Conservation (phyloP, 2,113 vertebrate species). For the Protomyctophum bolini region DNA sequence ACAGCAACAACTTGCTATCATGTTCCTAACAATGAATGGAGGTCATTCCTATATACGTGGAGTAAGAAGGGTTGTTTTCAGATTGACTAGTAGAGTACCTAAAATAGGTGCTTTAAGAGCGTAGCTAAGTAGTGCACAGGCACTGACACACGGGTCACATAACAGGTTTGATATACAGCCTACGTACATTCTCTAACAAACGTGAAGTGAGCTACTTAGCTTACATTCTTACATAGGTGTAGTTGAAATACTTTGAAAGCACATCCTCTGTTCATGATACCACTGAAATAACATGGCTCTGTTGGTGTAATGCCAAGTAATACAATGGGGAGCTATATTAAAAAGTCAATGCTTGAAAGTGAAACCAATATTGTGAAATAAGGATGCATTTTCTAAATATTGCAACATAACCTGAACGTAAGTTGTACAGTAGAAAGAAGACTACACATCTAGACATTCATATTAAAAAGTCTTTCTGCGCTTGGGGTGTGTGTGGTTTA, state of each 20-base stretch:
- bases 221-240: constrained; percentile 67
- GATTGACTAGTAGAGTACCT: constrained; percentile 68
- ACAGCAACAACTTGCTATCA: constrained; percentile 12
- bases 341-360: constrained; percentile 8
- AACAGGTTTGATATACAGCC: constrained; percentile 65
- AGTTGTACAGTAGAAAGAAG: constrained; percentile 82
- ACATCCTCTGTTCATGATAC: constrained; percentile 32
- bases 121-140: constrained; percentile 75
- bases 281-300: constrained; percentile 12
- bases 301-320: constrained; percentile 22
- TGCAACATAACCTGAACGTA: constrained; percentile 64
- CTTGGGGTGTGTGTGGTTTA: constrained; percentile 85
- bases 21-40: constrained; percentile 35
- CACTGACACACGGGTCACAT: constrained; percentile 72
- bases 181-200: constrained; percentile 74
- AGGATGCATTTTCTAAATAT: constrained; percentile 75
- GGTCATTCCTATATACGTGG: constrained; percentile 23
- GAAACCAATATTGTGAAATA: constrained; percentile 19
- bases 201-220: constrained; percentile 73
- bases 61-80: constrained; percentile 56
- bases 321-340: constrained; percentile 9
- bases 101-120: constrained; percentile 68
- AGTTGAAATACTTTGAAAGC: constrained; percentile 56
- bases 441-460: constrained; percentile 72
- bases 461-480: constrained; percentile 89